phyloP scores from a whole-genome alignment of 2,888 invertebrate genomes.

The Volucella zonaria region DNA sequence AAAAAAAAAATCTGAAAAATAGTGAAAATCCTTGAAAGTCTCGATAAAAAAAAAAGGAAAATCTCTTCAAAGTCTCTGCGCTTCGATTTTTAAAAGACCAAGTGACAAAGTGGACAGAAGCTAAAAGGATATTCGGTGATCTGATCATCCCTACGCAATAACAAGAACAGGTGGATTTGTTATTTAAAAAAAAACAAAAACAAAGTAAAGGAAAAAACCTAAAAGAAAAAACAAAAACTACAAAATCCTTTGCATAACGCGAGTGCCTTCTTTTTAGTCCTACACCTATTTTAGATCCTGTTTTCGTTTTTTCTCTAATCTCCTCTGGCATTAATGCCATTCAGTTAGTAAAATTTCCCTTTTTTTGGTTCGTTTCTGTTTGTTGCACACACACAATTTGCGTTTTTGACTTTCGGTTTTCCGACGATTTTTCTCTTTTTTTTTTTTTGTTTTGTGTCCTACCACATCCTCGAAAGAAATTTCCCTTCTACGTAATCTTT shows the following conservation, averaged over 20 bases:
- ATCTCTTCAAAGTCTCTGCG: constrained; percentile 30
- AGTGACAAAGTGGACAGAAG: constrained; percentile 12
- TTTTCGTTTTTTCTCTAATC: constrained; percentile 12
- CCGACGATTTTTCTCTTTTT: constrained; percentile 3
- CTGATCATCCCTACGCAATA: constrained; percentile 21
- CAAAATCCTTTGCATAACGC: neutral
- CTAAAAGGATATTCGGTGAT: constrained; percentile 29
- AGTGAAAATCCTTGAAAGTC: too few species aligned
- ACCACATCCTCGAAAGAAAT: constrained; percentile 9
- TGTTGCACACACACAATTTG: constrained; percentile 37
- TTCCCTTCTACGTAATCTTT: constrained; percentile 28
- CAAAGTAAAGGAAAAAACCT: too few species aligned
- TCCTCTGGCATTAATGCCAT: constrained; percentile 46
- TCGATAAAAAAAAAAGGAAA: neutral
- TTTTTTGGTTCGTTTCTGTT: constrained; percentile 11
- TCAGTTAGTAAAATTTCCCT: constrained; percentile 44
- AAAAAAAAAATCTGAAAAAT: neutral
- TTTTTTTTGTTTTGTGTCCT: neutral
- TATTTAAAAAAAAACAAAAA: too few species aligned
- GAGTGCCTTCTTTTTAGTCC: constrained; percentile 13
- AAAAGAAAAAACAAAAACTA: too few species aligned
- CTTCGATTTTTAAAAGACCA: neutral
- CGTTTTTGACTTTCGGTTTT: constrained; percentile 27
- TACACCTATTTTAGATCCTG: constrained; percentile 8
- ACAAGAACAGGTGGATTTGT: constrained; percentile 58